phyloP scores from a whole-genome alignment of 2,797 vertebrate genomes.

The Tapirus indicus region DNA sequence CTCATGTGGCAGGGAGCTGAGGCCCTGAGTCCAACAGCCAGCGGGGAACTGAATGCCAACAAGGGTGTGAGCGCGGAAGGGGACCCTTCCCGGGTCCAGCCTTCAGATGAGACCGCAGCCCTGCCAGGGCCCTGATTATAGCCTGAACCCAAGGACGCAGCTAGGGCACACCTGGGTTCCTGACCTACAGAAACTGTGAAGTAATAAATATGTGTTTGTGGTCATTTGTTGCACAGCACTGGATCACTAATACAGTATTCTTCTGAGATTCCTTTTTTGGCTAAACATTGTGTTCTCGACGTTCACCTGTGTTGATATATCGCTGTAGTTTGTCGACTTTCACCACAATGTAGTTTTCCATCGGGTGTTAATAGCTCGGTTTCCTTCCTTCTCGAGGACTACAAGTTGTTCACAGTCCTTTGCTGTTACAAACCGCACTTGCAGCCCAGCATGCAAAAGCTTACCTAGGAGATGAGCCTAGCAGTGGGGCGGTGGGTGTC shows the following conservation, averaged over 20 bases:
- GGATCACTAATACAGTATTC: fast-evolving
- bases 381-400: background rate
- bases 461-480: background rate
- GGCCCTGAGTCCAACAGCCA: background rate
- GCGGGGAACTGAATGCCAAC: background rate
- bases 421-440: background rate
- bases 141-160: background rate
- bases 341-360: fast-evolving
- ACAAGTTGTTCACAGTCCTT: fast-evolving
- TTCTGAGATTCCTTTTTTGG: background rate
- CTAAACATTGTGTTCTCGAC: background rate
- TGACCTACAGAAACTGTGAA: too few relatives aligned
- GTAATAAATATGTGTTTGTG: background rate
- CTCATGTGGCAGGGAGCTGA: background rate
- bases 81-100: background rate
- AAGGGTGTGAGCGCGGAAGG: background rate
- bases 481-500: too few relatives aligned
- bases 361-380: background rate
- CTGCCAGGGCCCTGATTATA: fast-evolving
- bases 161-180: background rate
- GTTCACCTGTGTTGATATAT: background rate
- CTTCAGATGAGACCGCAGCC: background rate
- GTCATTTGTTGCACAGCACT: fast-evolving
- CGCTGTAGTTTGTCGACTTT: background rate
- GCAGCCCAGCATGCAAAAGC: background rate